A percentile compares a stretch with the other conserved stretches of the same genome.
Evolutionary conservation across 2,888 invertebrate species (phyloP).

Genomic region (Drosophila sordidula): DNA sequence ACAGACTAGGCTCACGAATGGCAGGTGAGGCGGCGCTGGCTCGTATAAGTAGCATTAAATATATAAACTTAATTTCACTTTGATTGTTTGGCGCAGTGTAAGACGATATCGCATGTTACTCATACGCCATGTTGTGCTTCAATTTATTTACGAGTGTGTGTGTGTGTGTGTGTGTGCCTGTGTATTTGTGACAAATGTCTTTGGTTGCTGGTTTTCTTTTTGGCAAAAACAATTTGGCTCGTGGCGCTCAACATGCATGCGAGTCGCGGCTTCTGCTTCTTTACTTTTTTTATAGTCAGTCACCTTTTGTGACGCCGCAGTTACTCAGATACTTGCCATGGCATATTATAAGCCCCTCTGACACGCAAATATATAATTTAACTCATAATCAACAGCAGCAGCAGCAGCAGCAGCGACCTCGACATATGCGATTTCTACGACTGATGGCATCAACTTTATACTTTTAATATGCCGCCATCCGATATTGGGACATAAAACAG

Average conservation of each 20-base stretch:
- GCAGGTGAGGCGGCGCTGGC: conserved; percentile 20
- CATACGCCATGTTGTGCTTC: conserved; percentile 72
- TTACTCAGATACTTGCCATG: conserved; percentile 50
- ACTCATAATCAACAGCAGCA: conserved; percentile 68
- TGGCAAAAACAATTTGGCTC: conserved; percentile 59
- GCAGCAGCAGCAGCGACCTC: conserved; percentile 38
- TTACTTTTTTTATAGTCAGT: conserved; percentile 48
- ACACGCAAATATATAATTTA: conserved; percentile 81
- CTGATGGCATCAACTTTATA: conserved; percentile 65
- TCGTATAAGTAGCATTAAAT: conserved; percentile 72
- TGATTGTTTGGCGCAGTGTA: conserved; percentile 81
- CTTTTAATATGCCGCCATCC: conserved; percentile 69
- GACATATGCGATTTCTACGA: conserved; percentile 53
- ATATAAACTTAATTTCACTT: conserved; percentile 80
- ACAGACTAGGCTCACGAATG: conserved; percentile 20
- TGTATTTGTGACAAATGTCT: conserved; percentile 75
- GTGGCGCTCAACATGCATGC: conserved; percentile 57
- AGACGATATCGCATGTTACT: conserved; percentile 81
- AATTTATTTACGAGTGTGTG: conserved; percentile 3
- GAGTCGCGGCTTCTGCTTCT: conserved; percentile 32
- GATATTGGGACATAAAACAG: conserved; percentile 70
- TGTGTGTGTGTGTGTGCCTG: conserved; percentile 35
- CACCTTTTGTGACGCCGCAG: conserved; percentile 59
- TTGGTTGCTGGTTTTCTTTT: conserved; percentile 49
- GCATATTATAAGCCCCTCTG: conserved; percentile 56